phyloP scores from a whole-genome alignment of 2,797 vertebrate species.

The Sibirionetta formosa region DNA sequence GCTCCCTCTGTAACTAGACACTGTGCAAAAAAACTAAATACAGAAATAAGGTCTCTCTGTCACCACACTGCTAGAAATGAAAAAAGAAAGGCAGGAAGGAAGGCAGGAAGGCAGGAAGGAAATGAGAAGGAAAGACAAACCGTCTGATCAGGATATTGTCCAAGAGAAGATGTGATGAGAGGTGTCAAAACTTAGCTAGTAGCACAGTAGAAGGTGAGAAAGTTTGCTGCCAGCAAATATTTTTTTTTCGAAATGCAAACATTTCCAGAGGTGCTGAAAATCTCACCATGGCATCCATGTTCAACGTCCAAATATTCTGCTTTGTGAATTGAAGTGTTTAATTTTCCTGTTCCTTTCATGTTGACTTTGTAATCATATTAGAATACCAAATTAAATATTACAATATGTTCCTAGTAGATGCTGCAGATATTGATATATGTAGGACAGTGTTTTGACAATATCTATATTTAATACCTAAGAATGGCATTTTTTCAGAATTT shows the following conservation, averaged over 20 bases:
- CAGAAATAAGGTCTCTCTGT: not conserved
- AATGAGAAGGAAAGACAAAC: not conserved
- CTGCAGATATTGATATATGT: not conserved
- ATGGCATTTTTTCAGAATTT: not conserved
- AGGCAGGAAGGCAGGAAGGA: not conserved
- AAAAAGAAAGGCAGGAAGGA: not conserved
- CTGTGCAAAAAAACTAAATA: not conserved
- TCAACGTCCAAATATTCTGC: not conserved
- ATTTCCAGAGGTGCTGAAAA: not conserved
- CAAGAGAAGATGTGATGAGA: not conserved
- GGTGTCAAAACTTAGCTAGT: not conserved
- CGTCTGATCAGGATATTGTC: not conserved
- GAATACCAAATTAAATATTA: constrained; percentile 1
- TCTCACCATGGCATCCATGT: not conserved
- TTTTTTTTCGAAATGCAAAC: not conserved
- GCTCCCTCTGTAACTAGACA: not conserved
- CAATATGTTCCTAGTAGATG: not conserved
- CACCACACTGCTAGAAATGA: not conserved
- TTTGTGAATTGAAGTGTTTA: not conserved
- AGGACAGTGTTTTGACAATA: not conserved
- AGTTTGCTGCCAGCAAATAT: not conserved
- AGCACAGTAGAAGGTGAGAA: not conserved
- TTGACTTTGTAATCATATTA: not conserved
- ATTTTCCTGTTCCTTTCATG: not conserved
- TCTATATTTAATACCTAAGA: not conserved